Evolutionary conservation across 2,888 invertebrate species (phyloP).

Genomic region (Tachina fera): DNA sequence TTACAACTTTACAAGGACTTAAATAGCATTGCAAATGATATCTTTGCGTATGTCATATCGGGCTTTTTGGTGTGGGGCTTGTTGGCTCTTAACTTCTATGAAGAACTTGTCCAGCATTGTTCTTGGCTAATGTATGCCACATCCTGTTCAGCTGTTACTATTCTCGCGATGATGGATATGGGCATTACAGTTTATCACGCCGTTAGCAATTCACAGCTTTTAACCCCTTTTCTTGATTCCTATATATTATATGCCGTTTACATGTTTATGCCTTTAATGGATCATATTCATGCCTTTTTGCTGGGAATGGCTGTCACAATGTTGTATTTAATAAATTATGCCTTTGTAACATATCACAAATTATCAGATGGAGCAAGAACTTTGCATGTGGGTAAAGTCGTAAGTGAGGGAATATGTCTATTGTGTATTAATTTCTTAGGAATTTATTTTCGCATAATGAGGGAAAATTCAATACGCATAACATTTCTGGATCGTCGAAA

Average conservation of each 20-base stretch:
- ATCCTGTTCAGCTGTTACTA: slow-evolving; percentile 83
- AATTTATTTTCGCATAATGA: slow-evolving; percentile 92
- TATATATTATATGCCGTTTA: slow-evolving; percentile 91
- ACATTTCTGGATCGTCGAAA: slow-evolving; percentile 94
- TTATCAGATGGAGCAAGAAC: slow-evolving; percentile 76
- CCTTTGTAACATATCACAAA: slow-evolving; percentile 84
- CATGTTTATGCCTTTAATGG: slow-evolving; percentile 91
- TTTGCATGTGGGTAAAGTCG: slow-evolving; percentile 81
- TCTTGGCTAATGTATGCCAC: slow-evolving; percentile 82
- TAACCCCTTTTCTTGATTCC: slow-evolving; percentile 88
- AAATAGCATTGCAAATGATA: slow-evolving; percentile 79
- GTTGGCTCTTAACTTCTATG: slow-evolving; percentile 80
- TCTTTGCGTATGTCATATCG: slow-evolving; percentile 78
- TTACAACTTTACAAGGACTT: slow-evolving; percentile 73
- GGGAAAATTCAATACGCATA: slow-evolving; percentile 92
- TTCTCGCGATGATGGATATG: slow-evolving; percentile 86
- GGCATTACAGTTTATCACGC: slow-evolving; percentile 87
- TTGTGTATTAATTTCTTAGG: slow-evolving; percentile 92
- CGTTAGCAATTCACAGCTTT: slow-evolving; percentile 82
- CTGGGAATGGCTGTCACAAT: slow-evolving; percentile 88
- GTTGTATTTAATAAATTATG: slow-evolving; percentile 86
- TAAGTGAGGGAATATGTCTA: slow-evolving; percentile 85
- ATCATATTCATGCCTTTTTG: slow-evolving; percentile 87
- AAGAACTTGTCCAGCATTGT: slow-evolving; percentile 80
- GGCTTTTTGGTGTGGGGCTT: slow-evolving; percentile 79